Base-by-base conservation (phyloP, 2,797 vertebrate genomes). In the Denticeps clupeoides region DNA sequence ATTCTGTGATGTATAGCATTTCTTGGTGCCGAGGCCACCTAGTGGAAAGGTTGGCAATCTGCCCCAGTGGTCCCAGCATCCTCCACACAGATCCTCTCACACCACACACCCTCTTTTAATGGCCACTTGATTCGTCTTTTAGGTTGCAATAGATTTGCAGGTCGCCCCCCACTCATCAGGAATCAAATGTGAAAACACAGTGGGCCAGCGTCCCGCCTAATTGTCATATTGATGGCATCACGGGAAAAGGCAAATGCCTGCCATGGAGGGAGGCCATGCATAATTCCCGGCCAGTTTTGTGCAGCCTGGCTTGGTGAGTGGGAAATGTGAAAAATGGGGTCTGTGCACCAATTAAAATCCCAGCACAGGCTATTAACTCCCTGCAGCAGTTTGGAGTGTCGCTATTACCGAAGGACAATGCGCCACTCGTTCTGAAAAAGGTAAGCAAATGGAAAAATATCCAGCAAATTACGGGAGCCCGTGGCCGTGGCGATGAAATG, bases 21-120 rank as follows among this genome's bases (percentile, higher is more conserved):
- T 65, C 59, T 78, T 70, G 72, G 65, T 72, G 56, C 61, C 72
- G 73, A 70, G 65, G 77, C 80, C 82, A 79, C 74, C 81, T 82
- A 80, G 80, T 78, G 81, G 79, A 65, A 59, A 64, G 35, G 61
- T 4, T 23, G 22, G 26, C 18, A 51, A 54, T 63, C 74, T 76
- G 69, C 74, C 75, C 60, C 63, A 53, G 56, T 51, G 26, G 31
- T 18, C 8, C 4, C 10, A 11, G 10, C 38, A 32, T 16, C n/a
- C 6, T 19, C 10, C 2, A 4, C 10, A 7, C 15, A 7, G 5
- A 6, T n/a, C n/a, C n/a, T n/a, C n/a, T n/a, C n/a, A n/a, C n/a
- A n/a, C n/a, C n/a, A n/a, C n/a, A n/a, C n/a, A n/a, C n/a, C n/a
- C n/a, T n/a, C n/a, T n/a, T n/a, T n/a, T n/a, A n/a, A n/a, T n/a